These are phyloP conservation scores for Uropetala carovei DNA, from an alignment of 2,888 invertebrate species.

Conservation along the genomic window DNA sequence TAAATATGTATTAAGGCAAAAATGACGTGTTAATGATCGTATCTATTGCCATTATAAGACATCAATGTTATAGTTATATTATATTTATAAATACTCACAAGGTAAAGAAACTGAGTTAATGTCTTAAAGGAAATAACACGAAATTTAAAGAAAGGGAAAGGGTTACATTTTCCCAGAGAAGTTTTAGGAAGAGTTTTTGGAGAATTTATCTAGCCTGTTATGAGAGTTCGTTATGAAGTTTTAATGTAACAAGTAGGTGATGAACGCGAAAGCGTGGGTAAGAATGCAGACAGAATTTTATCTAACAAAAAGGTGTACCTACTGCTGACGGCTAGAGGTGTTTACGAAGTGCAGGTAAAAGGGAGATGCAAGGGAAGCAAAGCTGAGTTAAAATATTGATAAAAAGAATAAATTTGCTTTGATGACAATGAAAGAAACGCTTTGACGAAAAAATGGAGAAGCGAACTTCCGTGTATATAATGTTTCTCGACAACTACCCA, in stretches of 20 bases:
- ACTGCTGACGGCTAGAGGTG: neutral
- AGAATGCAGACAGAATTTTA: neutral
- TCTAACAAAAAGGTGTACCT: neutral
- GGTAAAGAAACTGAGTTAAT: too few species aligned
- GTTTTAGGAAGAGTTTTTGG: neutral
- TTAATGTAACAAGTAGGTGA: constrained; percentile 8
- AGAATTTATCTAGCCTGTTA: neutral
- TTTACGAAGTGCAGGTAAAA: neutral
- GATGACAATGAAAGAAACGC: too few species aligned
- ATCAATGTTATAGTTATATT: too few species aligned
- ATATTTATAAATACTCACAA: too few species aligned
- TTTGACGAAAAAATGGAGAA: too few species aligned
- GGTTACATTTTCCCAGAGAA: neutral
- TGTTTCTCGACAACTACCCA: too few species aligned
- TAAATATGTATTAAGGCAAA: too few species aligned
- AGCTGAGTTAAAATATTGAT: neutral
- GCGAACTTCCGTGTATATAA: too few species aligned
- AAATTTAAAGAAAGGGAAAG: neutral
- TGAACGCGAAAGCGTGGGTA: neutral
- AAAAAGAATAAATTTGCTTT: too few species aligned
- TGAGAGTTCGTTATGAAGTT: constrained; percentile 11
- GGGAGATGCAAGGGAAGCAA: neutral
- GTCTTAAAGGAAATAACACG: neutral
- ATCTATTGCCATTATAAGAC: too few species aligned
- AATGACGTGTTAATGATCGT: too few species aligned